These are phyloP conservation scores for Hucho hucho DNA, from an alignment of 2,113 vertebrate genomes.

Conservation along the genomic window DNA sequence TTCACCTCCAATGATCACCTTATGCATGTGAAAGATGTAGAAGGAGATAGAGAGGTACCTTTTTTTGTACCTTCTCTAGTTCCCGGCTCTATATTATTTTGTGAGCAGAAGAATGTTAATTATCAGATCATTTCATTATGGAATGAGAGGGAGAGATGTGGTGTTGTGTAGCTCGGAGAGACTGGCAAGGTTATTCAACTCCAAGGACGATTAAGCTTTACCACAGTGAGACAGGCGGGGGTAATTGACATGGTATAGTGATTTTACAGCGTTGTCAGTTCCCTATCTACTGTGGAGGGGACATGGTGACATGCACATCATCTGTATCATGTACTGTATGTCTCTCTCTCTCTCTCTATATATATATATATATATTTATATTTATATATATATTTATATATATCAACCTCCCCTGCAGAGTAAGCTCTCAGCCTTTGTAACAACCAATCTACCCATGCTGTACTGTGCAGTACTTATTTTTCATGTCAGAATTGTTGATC, in stretches of 20 bases:
- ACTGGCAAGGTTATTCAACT: conserved; percentile 20
- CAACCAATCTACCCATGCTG: neutral
- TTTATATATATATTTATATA: too few species aligned
- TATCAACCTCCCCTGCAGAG: too few species aligned
- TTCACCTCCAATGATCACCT: conserved; percentile 43
- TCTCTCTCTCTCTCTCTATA: neutral
- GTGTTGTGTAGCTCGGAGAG: conserved; percentile 9
- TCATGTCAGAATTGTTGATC: neutral
- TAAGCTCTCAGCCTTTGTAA: neutral
- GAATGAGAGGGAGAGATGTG: neutral
- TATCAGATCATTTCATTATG: conserved; percentile 43
- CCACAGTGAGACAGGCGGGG: conserved; percentile 19
- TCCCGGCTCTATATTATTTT: conserved; percentile 28
- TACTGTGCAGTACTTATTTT: neutral
- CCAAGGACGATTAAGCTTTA: conserved; percentile 49
- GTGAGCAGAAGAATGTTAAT: conserved; percentile 35
- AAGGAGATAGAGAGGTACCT: neutral
- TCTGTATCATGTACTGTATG: conserved; percentile 16
- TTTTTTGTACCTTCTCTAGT: conserved; percentile 24
- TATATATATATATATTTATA: too few species aligned
- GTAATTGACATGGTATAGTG: conserved; percentile 37
- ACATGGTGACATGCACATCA: conserved; percentile 22
- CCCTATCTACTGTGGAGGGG: conserved; percentile 21
- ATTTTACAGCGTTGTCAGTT: conserved; percentile 43
- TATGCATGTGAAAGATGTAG: conserved; percentile 8